Conservation (phyloP, 2,888 invertebrate genomes). For the Acanthopleura granulata region DNA sequence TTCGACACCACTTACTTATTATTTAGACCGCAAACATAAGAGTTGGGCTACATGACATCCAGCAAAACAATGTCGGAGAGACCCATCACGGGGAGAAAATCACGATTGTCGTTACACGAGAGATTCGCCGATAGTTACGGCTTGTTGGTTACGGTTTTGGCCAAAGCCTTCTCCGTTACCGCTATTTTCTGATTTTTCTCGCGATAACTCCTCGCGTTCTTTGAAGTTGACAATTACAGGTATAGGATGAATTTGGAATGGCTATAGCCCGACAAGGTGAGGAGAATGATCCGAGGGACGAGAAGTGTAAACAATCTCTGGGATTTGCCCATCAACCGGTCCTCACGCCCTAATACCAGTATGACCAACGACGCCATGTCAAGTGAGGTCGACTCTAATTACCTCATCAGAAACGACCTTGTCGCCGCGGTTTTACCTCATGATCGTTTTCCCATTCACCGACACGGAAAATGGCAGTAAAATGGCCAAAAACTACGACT, state of each 20-base stretch:
- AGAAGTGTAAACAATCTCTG: too few relatives aligned
- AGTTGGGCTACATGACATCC: too few relatives aligned
- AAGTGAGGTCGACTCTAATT: not conserved
- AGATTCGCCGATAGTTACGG: slow-evolving; percentile 3
- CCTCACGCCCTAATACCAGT: too few relatives aligned
- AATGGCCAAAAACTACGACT: too few relatives aligned
- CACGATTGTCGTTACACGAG: not conserved
- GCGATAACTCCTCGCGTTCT: not conserved
- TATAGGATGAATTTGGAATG: too few relatives aligned
- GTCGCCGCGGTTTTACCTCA: not conserved
- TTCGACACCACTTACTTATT: not conserved
- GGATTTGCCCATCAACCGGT: too few relatives aligned
- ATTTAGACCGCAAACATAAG: not conserved
- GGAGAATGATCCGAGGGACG: too few relatives aligned
- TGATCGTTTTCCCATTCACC: too few relatives aligned
- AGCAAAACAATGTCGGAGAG: not conserved
- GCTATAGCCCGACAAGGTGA: too few relatives aligned
- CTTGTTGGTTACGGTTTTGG: not conserved
- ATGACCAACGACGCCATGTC: not conserved
- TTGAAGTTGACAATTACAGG: slow-evolving; percentile 9
- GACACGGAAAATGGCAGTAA: too few relatives aligned
- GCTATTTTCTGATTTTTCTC: slow-evolving; percentile 9
- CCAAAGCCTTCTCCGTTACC: slow-evolving; percentile 11
- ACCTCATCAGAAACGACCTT: not conserved
- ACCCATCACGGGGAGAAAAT: not conserved